Conservation (phyloP, 2,113 vertebrate genomes). For the Cinclus mexicanus region DNA sequence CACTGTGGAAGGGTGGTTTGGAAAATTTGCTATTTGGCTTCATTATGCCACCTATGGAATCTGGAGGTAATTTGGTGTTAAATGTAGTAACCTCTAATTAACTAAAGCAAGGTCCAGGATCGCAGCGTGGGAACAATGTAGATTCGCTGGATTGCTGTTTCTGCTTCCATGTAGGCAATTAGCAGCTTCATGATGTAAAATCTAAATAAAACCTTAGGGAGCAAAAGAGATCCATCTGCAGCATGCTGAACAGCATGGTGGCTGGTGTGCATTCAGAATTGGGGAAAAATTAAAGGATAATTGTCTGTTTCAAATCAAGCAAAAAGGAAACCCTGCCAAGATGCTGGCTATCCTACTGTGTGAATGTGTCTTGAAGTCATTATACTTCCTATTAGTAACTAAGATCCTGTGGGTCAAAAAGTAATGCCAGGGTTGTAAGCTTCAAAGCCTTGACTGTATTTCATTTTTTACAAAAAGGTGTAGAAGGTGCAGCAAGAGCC, state of each 20-base stretch:
- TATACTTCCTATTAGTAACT: background rate
- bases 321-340: constrained; percentile 1
- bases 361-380: background rate
- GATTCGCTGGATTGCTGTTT: background rate
- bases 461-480: background rate
- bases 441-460: background rate
- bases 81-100: background rate
- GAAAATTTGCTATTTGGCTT: background rate
- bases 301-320: constrained; percentile 15
- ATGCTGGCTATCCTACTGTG: background rate
- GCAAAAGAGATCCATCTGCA: background rate
- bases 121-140: background rate
- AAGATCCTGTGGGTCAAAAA: background rate
- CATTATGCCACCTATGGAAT: background rate
- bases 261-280: background rate
- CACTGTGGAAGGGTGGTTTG: background rate
- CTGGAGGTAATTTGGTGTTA: background rate
- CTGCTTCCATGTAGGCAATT: background rate
- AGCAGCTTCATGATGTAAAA: background rate
- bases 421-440: background rate
- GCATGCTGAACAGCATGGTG: background rate
- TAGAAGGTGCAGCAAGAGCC: background rate
- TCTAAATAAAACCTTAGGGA: background rate
- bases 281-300: background rate
- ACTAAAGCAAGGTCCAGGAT: background rate